A percentile compares a stretch with the other conserved stretches of the same genome.
Conservation (phyloP, 2,888 invertebrate genomes). For the Ligdia adustata region DNA sequence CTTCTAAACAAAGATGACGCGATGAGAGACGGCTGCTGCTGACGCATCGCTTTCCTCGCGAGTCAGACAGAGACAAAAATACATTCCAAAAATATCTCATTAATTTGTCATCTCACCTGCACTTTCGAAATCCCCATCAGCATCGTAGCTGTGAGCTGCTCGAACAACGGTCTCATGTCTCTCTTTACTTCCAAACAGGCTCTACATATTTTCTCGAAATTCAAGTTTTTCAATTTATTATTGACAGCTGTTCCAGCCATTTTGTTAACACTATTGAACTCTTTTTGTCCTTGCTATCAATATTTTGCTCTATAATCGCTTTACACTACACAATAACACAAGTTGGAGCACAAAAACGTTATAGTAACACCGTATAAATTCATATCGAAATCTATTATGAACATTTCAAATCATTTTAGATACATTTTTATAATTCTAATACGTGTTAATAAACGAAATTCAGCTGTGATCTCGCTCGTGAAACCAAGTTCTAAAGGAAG, state of each 20-base stretch:
- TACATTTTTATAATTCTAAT: constrained; percentile 12
- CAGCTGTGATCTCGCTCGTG: constrained; percentile 47
- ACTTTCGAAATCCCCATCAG: constrained; percentile 86
- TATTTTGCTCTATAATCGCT: constrained; percentile 35
- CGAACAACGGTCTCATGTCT: constrained; percentile 86
- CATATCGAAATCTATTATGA: background rate
- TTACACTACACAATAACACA: constrained; percentile 23
- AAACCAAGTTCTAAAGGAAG: constrained; percentile 55
- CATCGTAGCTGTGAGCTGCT: constrained; percentile 86
- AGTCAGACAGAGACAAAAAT: constrained; percentile 73
- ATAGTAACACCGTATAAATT: background rate
- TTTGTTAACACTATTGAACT: constrained; percentile 67
- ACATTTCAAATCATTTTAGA: background rate
- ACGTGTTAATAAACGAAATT: constrained; percentile 37
- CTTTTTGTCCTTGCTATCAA: constrained; percentile 69
- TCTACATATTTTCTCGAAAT: constrained; percentile 86
- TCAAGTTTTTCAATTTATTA: constrained; percentile 61
- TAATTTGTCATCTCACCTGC: constrained; percentile 77
- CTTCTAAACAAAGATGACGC: constrained; percentile 79
- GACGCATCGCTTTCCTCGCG: constrained; percentile 38
- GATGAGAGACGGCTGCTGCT: constrained; percentile 61
- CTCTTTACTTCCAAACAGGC: constrained; percentile 86
- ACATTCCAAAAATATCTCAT: constrained; percentile 66
- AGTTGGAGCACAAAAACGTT: constrained; percentile 16
- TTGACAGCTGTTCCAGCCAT: constrained; percentile 60